These are phyloP conservation scores for Lepus europaeus DNA, from an alignment of 2,113 vertebrate genomes.

Conservation along the genomic window DNA sequence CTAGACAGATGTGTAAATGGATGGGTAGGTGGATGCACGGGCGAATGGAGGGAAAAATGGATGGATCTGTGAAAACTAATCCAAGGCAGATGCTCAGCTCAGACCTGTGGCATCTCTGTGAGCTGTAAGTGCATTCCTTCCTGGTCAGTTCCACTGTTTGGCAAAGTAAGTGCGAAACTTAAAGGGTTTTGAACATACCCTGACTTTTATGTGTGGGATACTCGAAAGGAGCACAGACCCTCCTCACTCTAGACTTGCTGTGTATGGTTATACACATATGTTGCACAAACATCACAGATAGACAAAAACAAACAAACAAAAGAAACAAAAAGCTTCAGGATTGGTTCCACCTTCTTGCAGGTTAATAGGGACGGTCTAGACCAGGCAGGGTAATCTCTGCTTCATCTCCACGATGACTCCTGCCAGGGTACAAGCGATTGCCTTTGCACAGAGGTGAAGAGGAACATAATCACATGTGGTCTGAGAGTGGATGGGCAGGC, in stretches of 20 bases:
- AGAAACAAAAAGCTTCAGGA: not conserved
- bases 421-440: not conserved
- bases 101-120: not conserved
- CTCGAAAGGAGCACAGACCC: not conserved
- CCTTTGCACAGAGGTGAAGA: not conserved
- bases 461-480: not conserved
- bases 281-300: not conserved
- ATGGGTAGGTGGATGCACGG: not conserved
- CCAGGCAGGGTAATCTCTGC: not conserved
- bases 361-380: conserved; percentile 38
- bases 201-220: not conserved
- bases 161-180: not conserved
- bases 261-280: not conserved
- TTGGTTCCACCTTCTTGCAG: conserved; percentile 25
- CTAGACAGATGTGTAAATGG: not conserved
- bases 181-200: not conserved
- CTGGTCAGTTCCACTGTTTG: not conserved
- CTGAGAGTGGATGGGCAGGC: not conserved
- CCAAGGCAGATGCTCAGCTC: not conserved
- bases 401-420: not conserved
- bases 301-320: not conserved
- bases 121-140: not conserved
- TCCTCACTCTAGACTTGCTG: not conserved
- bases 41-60: not conserved
- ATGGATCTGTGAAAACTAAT: not conserved